These are phyloP conservation scores for Apostichopus parvimensis DNA, from an alignment of 35 echinoderm and acorn worm species.

Conservation along the genomic window DNA sequence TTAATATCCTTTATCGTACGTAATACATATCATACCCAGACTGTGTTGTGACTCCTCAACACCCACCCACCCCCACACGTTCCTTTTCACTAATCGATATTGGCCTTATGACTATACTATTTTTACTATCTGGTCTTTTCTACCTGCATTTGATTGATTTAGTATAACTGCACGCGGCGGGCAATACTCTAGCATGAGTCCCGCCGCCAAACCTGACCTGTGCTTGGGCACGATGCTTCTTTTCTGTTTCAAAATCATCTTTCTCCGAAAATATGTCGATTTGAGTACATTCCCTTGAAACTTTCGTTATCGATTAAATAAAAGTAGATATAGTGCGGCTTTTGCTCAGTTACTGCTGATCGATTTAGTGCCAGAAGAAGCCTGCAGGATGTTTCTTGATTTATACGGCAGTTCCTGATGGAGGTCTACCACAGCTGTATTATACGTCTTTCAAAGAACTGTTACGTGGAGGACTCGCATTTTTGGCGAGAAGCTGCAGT, in stretches of 20 bases:
- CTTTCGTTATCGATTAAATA: neutral
- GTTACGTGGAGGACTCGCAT: neutral
- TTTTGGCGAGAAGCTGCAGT: neutral
- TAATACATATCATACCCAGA: neutral
- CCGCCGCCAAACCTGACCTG: neutral
- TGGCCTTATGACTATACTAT: neutral
- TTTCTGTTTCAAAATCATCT: neutral
- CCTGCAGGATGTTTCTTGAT: neutral
- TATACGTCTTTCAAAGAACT: neutral
- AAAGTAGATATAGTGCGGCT: neutral
- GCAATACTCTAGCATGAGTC: neutral
- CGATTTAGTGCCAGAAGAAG: neutral
- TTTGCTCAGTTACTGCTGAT: neutral
- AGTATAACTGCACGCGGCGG: neutral
- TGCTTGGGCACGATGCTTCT: neutral
- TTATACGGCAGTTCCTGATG: neutral
- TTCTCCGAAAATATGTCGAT: neutral
- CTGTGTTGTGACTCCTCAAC: too few relatives aligned
- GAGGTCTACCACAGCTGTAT: neutral
- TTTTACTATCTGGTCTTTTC: neutral
- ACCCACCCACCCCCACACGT: neutral
- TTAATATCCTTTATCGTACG: neutral
- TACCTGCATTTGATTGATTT: neutral
- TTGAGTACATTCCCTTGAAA: neutral
- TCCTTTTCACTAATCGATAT: neutral